These are phyloP conservation scores for Acromyrmex heyeri DNA, from an alignment of 1,140 invertebrate genomes.

Conservation along the genomic window DNA sequence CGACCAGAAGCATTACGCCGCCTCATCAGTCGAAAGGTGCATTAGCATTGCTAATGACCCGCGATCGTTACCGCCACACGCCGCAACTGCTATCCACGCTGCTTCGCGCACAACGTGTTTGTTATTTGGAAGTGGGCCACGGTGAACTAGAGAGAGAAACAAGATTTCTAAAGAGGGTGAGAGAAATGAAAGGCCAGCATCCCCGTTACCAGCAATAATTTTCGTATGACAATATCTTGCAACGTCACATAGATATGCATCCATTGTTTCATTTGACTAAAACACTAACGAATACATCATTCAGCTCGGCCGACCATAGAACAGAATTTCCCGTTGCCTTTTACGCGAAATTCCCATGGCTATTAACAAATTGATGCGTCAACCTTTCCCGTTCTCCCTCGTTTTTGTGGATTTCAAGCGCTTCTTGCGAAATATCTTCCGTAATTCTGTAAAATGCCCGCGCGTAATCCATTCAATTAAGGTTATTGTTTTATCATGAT, in stretches of 20 bases:
- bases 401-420: conserved; percentile 38
- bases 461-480: conserved; percentile 51
- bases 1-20: conserved; percentile 74
- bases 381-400: background rate
- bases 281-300: background rate
- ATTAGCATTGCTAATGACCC: conserved; percentile 84
- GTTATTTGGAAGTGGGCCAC: conserved; percentile 70
- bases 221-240: conserved; percentile 43
- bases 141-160: conserved; percentile 18
- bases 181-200: background rate
- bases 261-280: conserved; percentile 47
- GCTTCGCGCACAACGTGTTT: conserved; percentile 49
- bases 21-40: conserved; percentile 83
- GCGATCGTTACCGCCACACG: conserved; percentile 82
- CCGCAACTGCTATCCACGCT: conserved; percentile 53
- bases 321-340: conserved; percentile 36
- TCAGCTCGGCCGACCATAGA: background rate
- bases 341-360: conserved; percentile 47
- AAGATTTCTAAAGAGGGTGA: background rate
- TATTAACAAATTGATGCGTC: conserved; percentile 60
- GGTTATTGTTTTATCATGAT: conserved; percentile 59
- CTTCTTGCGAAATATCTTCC: conserved; percentile 34
- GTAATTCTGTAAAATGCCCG: conserved; percentile 48
- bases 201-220: conserved; percentile 36
- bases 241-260: conserved; percentile 36